Base-by-base conservation (phyloP, 2,888 invertebrate species). In the Zhuqinia jingwanae region DNA sequence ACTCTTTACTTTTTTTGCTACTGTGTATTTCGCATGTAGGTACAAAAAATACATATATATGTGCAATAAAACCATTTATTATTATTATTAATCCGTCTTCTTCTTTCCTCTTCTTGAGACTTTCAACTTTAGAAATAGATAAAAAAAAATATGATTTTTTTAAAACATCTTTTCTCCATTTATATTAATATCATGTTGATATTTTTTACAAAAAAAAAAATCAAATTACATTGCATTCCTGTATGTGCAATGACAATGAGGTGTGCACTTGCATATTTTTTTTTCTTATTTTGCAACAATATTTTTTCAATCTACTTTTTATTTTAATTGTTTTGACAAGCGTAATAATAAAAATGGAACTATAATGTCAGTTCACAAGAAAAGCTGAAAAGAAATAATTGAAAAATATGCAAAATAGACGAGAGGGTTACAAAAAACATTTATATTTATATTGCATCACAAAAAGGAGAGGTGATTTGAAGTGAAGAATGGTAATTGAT, bases 81-180 rank as follows among this genome's bases (percentile, higher is more conserved):
- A 50, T 70, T 42, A 45, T 70, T 68, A 50, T 50, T 70, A 70
- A 70, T 53, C 73, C 50, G 50, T 27, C 73, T 73, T 77, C 8
- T 22, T 25, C 22, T 63, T 0, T 36, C 3, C 22, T 63, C 0
- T 36, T 6, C 8, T 36, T 36, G 5, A 36, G 3, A 36, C 36
- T 76, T 17, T 22, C 42, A 22, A 58, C 56, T 17, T 30, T 20
- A n/a, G 15, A 3, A 8, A 75, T 25, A 56, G 76, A 76, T 75
- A 75, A 75, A 47, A 25, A 45, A 68, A n/a, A 6, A 20, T 60
- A 15, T 15, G 13, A 50, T 30, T 76, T 63, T 70, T 81, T 81
- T n/a, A n/a, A n/a, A n/a, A 81, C 80, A 81, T 25, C 56, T 45
- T 70, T 81, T 81, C 80, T 81, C 80, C 80, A 81, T 81, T 81